Percentiles rank a stretch among this genome's conserved stretches.
phyloP scores from a whole-genome alignment of 2,888 invertebrate genomes.

The Pollenia labialis region DNA sequence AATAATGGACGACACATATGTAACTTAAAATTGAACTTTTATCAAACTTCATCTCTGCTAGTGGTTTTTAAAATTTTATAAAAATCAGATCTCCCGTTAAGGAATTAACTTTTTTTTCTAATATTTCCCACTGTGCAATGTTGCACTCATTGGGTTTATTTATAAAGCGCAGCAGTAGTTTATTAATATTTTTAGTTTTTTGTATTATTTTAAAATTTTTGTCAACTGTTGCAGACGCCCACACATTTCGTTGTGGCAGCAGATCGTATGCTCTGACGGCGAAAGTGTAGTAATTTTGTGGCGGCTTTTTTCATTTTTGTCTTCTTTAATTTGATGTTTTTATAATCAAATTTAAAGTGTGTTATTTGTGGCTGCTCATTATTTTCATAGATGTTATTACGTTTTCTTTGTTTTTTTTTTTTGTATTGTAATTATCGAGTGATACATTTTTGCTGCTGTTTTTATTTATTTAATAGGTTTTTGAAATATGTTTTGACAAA shows the following conservation, averaged over 20 bases:
- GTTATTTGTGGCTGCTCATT: conserved; percentile 25
- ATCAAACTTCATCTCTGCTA: too few species aligned
- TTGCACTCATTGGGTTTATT: conserved; percentile 20
- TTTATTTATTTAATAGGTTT: not conserved
- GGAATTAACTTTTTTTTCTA: too few species aligned
- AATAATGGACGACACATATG: too few species aligned
- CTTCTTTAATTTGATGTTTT: conserved; percentile 26
- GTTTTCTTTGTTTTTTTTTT: not conserved
- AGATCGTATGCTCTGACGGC: conserved; percentile 31
- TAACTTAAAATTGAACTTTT: too few species aligned
- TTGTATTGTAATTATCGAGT: conserved; percentile 25
- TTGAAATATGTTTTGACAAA: not conserved
- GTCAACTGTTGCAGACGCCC: conserved; percentile 67
- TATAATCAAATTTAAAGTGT: conserved; percentile 45
- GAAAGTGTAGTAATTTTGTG: conserved; percentile 61
- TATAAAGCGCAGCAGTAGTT: not conserved
- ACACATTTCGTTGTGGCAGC: conserved; percentile 40
- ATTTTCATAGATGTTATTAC: not conserved
- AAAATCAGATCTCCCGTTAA: too few species aligned
- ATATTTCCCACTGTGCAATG: not conserved
- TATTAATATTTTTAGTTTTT: not conserved
- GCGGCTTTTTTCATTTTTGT: conserved; percentile 7
- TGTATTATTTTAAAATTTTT: conserved; percentile 44
- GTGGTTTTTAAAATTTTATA: too few species aligned
- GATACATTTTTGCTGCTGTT: conserved; percentile 17